Percentiles rank a stretch among this genome's conserved stretches.
Evolutionary conservation across 2,797 vertebrate species (phyloP).

Genomic region (Allochrocebus solatus): DNA sequence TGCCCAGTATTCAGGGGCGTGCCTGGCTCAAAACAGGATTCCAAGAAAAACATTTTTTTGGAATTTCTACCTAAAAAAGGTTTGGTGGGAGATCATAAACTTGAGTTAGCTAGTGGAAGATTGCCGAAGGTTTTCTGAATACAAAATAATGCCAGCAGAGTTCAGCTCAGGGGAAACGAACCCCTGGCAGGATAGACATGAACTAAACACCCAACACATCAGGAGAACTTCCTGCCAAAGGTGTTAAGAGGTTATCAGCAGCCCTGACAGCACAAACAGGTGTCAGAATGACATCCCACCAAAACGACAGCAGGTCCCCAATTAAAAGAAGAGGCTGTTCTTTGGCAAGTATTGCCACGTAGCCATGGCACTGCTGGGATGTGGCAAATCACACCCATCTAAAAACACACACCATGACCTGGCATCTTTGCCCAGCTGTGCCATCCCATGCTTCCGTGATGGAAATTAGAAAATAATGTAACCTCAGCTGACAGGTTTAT

Average conservation of each 20-base stretch:
- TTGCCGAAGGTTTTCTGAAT: neutral
- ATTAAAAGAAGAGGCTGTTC: constrained; percentile 2
- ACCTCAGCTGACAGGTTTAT: constrained; percentile 85
- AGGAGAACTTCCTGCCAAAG: neutral
- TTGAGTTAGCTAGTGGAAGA: neutral
- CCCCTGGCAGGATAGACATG: no score
- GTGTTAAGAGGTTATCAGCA: neutral
- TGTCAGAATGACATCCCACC: neutral
- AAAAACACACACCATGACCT: neutral
- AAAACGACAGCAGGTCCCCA: neutral
- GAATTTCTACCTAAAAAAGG: neutral
- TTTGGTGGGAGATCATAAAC: neutral
- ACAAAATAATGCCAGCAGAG: neutral
- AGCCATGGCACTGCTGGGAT: neutral
- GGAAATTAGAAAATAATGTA: constrained; percentile 81
- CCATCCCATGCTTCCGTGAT: constrained; percentile 63
- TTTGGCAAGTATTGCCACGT: neutral
- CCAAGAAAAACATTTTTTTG: neutral
- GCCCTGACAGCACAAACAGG: neutral
- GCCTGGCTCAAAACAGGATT: neutral
- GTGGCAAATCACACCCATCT: constrained; percentile 4
- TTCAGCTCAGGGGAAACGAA: neutral
- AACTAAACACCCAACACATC: neutral
- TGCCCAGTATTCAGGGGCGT: neutral
- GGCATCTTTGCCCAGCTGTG: constrained; percentile 69